phyloP scores from a whole-genome alignment of 1,140 invertebrate species.

The Macrocentrus cingulum region DNA sequence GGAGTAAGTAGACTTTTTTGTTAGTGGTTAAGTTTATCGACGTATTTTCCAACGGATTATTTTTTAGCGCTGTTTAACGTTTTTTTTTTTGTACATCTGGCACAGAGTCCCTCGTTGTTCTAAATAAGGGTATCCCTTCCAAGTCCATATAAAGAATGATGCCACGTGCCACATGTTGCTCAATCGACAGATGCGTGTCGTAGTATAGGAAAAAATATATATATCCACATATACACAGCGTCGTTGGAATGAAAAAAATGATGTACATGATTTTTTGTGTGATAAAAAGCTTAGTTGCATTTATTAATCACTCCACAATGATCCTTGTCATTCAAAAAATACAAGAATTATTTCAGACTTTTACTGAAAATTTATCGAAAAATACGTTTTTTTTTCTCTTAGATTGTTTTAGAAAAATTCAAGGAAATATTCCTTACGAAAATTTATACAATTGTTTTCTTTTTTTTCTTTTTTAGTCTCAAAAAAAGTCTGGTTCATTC shows the following conservation, averaged over 20 bases:
- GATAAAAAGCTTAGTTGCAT: background rate
- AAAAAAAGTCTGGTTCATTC: conserved; percentile 19
- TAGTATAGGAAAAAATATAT: conserved; percentile 2
- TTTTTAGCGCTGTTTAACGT: no score
- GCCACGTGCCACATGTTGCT: conserved; percentile 11
- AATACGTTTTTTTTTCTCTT: background rate
- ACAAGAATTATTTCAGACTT: background rate
- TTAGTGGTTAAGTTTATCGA: no score
- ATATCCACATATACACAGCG: background rate
- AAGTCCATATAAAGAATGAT: background rate
- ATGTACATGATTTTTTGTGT: no score
- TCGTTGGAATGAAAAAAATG: no score
- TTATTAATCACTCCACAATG: background rate
- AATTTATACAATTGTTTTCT: background rate
- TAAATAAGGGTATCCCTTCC: background rate
- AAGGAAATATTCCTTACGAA: background rate
- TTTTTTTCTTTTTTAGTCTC: background rate
- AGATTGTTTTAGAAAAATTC: background rate
- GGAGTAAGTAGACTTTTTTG: no score
- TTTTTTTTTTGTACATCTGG: conserved; percentile 3
- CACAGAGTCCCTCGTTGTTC: background rate
- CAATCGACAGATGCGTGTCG: conserved; percentile 15
- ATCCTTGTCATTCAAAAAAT: background rate
- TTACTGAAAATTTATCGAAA: background rate
- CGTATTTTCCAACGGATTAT: no score